Percentiles rank a stretch among this genome's conserved stretches.
Evolutionary conservation across 2,113 vertebrate species (phyloP).

Genomic region (Anarhynchus alexandrinus): DNA sequence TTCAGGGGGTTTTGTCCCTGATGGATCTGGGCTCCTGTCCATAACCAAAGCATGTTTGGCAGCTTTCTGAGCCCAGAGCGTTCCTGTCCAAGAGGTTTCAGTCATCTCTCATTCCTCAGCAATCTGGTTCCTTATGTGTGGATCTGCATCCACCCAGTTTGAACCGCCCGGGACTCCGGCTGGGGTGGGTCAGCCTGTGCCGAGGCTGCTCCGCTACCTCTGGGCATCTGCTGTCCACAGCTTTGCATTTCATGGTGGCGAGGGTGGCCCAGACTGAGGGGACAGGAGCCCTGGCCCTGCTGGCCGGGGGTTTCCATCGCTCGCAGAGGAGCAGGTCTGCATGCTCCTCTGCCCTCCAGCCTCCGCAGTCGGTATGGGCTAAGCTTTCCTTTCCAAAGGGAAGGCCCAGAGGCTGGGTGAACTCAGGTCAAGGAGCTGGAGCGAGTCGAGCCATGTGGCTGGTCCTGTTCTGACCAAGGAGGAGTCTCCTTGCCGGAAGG

Average conservation of each 20-base stretch:
- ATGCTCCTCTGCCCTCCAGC: neutral
- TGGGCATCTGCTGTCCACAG: neutral
- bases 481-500: neutral
- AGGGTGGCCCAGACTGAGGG: neutral
- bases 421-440: neutral
- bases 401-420: conserved; percentile 12
- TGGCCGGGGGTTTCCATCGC: neutral
- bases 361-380: fast-evolving
- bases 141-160: conserved; percentile 50
- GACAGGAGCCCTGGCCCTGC: neutral
- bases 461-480: neutral
- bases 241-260: neutral
- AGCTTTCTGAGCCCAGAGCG: conserved; percentile 39
- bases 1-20: conserved; percentile 25
- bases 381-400: neutral
- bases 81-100: conserved; percentile 66
- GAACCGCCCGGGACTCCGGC: neutral
- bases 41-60: conserved; percentile 55
- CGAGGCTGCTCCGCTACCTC: neutral
- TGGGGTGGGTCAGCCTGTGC: neutral
- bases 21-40: conserved; percentile 55
- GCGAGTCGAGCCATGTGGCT: neutral
- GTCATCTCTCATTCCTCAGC: conserved; percentile 57
- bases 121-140: conserved; percentile 52
- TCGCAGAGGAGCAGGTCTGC: neutral